Evolutionary conservation across 2,888 invertebrate species (phyloP), one percentile per base, ranked within the genome.

Genomic region (Macrophya alboannulata): DNA sequence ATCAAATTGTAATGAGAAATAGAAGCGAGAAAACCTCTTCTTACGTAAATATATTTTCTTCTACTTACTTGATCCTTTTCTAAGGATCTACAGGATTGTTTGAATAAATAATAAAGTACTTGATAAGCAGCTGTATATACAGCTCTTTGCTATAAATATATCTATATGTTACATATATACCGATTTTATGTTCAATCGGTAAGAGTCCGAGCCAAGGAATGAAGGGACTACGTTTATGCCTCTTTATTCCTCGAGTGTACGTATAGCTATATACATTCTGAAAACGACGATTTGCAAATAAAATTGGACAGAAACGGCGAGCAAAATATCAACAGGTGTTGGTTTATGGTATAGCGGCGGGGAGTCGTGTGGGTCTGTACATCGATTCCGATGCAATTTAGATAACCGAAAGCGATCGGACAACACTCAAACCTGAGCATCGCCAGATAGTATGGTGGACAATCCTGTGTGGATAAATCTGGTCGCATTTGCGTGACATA

Each of bases 381-480:
- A 93, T 92, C 92, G 92, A 93, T 93, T 92, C 90, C 91, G 92
- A 93, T 92, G 93, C 92, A 92, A 92, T 93, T 93, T 93, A 92
- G 93, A 93, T 93, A 93, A 92, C 89, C 90, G 88, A 90, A 91
- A 90, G 88, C 89, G 90, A 91, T 91, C 91, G 91, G 89, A 90
- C 89, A 89, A 90, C 90, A 89, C 89, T 83, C 65, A 83, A 83
- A 83, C 48, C 68, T 83, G 83, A 83, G 83, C 83, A 83, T 83
- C 51, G 68, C 17, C 68, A 21, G 65, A 83, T 83, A 65, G 83
- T 48, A 43, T n/a, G 48, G 45, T 48, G 68, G 21, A 83, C 31
- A 48, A 71, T 43, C 43, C n/a, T 40, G n/a, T 59, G 25, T 43
- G 65, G 45, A 71, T 83, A 83, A 83, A 83, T 83, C 83, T 31